Conservation (phyloP, 30 jellyfish, hydroid and myxozoan genomes). For the Rhopilema esculentum region DNA sequence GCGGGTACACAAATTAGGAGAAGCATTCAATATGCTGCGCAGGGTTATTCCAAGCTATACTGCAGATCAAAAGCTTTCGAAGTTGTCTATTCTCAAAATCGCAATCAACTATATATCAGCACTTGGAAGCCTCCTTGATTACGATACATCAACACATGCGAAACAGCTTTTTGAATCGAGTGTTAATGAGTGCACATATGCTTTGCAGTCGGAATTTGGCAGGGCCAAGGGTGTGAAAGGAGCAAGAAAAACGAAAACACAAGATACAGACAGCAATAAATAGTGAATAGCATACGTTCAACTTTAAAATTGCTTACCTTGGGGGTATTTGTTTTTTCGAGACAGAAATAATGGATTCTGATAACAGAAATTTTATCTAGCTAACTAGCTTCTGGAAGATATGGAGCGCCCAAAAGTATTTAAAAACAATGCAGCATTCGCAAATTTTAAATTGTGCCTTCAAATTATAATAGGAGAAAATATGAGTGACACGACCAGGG, state of each 20-base stretch:
- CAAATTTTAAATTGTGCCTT: too few relatives aligned
- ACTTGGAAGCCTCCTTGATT: slow-evolving; percentile 63
- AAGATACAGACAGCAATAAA: neutral
- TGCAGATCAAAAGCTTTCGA: slow-evolving; percentile 90
- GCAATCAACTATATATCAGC: slow-evolving; percentile 92
- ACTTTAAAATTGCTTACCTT: too few relatives aligned
- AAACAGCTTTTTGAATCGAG: slow-evolving; percentile 60
- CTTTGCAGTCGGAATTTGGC: slow-evolving; percentile 91
- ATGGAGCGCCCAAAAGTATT: too few relatives aligned
- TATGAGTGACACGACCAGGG: too few relatives aligned
- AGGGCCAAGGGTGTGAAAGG: slow-evolving; percentile 75
- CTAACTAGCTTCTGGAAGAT: too few relatives aligned
- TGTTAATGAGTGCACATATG: slow-evolving; percentile 85
- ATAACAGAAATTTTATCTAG: too few relatives aligned
- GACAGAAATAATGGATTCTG: too few relatives aligned
- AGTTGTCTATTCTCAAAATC: slow-evolving; percentile 77
- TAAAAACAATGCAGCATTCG: too few relatives aligned
- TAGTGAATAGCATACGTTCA: too few relatives aligned
- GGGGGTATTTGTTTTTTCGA: too few relatives aligned
- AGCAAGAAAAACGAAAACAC: neutral
- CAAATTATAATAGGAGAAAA: too few relatives aligned
- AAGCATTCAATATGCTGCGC: slow-evolving; percentile 85
- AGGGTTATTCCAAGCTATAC: slow-evolving; percentile 88
- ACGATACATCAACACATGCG: slow-evolving; percentile 27
- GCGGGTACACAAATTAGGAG: slow-evolving; percentile 92